phyloP scores from a whole-genome alignment of 2,113 vertebrate species.

The Chaetodon trifascialis region DNA sequence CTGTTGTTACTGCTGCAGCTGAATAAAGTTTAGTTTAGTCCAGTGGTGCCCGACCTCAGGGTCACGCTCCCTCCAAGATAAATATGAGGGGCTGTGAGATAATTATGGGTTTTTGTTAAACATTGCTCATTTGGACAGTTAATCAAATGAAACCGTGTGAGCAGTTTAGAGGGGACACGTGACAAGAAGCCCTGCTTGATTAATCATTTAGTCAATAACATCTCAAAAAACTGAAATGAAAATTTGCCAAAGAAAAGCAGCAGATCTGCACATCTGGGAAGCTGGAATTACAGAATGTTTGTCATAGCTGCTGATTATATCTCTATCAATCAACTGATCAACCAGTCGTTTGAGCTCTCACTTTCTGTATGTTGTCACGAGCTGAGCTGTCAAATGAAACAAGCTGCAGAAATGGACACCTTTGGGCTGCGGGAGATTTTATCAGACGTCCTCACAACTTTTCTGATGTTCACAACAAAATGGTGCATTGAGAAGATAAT shows the following conservation, averaged over 20 bases:
- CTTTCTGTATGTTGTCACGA: not conserved
- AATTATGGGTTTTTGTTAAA: not conserved
- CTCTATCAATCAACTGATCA: not conserved
- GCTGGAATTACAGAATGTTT: not conserved
- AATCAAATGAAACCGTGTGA: not conserved
- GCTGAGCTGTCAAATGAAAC: not conserved
- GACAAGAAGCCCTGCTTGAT: not conserved
- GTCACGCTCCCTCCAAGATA: not conserved
- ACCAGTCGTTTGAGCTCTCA: not conserved
- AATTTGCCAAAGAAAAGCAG: not conserved
- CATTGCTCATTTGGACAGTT: not conserved
- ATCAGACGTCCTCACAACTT: not conserved
- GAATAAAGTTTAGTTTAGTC: not conserved
- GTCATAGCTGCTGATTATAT: not conserved
- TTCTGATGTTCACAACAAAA: no score
- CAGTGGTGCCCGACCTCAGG: not conserved
- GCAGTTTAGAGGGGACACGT: no score
- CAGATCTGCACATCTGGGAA: no score
- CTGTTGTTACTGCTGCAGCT: not conserved
- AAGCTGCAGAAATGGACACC: not conserved
- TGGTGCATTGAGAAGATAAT: not conserved
- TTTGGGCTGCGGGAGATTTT: no score
- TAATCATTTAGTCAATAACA: not conserved
- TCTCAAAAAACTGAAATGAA: not conserved
- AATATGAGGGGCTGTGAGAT: not conserved